A percentile compares a stretch with the other conserved stretches of the same genome.
Evolutionary conservation across 2,888 invertebrate genomes (phyloP).

Genomic region (Cantharis flavilabris): DNA sequence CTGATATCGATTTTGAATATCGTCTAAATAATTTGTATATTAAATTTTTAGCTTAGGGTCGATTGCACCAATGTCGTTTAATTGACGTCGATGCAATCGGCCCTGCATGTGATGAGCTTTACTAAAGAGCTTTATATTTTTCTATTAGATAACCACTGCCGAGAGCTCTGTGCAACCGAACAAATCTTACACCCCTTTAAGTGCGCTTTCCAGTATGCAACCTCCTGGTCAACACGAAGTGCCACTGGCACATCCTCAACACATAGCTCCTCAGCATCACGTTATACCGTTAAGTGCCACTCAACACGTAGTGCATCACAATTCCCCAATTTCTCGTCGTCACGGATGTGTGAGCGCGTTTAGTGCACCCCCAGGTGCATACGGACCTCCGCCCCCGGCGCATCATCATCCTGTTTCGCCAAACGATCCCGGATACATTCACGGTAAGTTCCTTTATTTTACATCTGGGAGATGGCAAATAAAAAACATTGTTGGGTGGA

Average conservation of each 20-base stretch:
- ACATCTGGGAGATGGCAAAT: neutral
- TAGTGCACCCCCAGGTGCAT: slow-evolving; percentile 57
- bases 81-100: too few relatives aligned
- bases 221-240: slow-evolving; percentile 67
- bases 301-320: slow-evolving; percentile 40
- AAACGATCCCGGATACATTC: slow-evolving; percentile 49
- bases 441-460: slow-evolving; percentile 48
- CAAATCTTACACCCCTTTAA: slow-evolving; percentile 81
- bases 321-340: slow-evolving; percentile 52
- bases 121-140: neutral
- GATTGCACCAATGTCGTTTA: neutral
- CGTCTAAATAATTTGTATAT: neutral
- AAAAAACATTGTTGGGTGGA: neutral
- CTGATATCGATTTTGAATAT: too few relatives aligned
- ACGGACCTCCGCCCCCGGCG: slow-evolving; percentile 41
- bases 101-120: too few relatives aligned
- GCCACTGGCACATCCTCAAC: slow-evolving; percentile 50
- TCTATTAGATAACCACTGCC: slow-evolving; percentile 6
- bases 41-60: neutral
- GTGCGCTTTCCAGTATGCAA: slow-evolving; percentile 85
- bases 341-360: slow-evolving; percentile 67
- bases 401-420: slow-evolving; percentile 51
- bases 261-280: slow-evolving; percentile 57
- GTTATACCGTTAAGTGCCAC: slow-evolving; percentile 55
- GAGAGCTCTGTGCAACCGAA: slow-evolving; percentile 43